These are phyloP conservation scores for Cassiopea xamachana DNA, from an alignment of 30 jellyfish, hydroid and myxozoan species.

Conservation along the genomic window DNA sequence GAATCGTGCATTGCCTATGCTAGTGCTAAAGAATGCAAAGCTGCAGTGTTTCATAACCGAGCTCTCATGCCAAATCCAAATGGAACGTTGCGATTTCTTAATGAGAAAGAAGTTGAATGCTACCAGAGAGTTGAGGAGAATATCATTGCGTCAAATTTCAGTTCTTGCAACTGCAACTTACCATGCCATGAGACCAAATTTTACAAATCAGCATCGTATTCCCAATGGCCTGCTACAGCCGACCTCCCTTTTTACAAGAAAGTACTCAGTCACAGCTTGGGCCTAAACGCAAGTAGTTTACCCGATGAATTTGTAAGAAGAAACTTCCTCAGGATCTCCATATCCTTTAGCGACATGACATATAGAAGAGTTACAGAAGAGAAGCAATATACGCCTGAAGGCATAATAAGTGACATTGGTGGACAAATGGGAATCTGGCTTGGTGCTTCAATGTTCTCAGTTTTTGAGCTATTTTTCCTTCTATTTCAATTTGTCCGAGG, in stretches of 20 bases:
- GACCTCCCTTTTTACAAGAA: slow-evolving; percentile 23
- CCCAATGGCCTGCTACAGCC: slow-evolving; percentile 59
- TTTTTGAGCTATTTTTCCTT: slow-evolving; percentile 34
- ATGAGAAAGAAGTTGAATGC: neutral
- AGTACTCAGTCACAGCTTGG: slow-evolving; percentile 17
- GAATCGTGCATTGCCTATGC: slow-evolving; percentile 18
- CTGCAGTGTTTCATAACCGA: neutral
- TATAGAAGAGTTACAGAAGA: slow-evolving; percentile 6
- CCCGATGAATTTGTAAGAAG: slow-evolving; percentile 33
- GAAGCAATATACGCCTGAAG: slow-evolving; percentile 10
- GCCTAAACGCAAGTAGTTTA: slow-evolving; percentile 15
- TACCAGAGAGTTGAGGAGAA: neutral
- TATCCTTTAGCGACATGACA: slow-evolving; percentile 48
- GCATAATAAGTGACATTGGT: slow-evolving; percentile 47
- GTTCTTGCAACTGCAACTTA: slow-evolving; percentile 31
- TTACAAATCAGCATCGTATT: slow-evolving; percentile 6
- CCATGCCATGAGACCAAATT: slow-evolving; percentile 50
- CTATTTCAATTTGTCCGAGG: neutral
- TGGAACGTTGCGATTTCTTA: neutral
- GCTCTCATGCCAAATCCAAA: slow-evolving; percentile 16
- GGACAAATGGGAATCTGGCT: slow-evolving; percentile 79
- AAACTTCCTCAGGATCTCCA: slow-evolving; percentile 36
- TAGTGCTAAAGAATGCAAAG: slow-evolving; percentile 11
- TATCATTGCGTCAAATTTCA: neutral
- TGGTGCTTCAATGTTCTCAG: slow-evolving; percentile 69